phyloP scores from a whole-genome alignment of 1,140 invertebrate species.

The Chlorops oryzae region DNA sequence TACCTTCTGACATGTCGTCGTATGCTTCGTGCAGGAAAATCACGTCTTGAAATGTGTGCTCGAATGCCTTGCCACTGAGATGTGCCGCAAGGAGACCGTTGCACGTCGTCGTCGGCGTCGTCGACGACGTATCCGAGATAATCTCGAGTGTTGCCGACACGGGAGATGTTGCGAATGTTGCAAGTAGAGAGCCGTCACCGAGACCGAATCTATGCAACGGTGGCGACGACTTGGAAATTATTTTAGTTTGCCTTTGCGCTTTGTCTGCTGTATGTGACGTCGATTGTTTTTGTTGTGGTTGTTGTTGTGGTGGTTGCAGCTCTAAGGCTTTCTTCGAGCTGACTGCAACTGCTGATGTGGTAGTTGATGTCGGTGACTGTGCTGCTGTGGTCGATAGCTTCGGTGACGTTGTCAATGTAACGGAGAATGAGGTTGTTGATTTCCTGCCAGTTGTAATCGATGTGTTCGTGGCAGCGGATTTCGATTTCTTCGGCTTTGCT shows the following conservation, averaged over 20 bases:
- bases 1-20: constrained; percentile 61
- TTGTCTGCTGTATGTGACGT: constrained; percentile 32
- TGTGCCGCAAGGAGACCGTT: constrained; percentile 37
- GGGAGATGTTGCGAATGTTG: constrained; percentile 44
- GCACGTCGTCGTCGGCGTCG: too few species aligned
- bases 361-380: constrained; percentile 16
- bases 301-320: too few species aligned
- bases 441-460: neutral
- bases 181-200: constrained; percentile 34
- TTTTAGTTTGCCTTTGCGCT: constrained; percentile 19
- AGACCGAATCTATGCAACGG: constrained; percentile 32
- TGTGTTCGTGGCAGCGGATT: too few species aligned
- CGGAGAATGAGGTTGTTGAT: neutral
- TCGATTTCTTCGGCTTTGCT: too few species aligned
- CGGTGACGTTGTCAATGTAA: neutral
- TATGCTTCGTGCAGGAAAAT: constrained; percentile 44
- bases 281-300: constrained; percentile 21
- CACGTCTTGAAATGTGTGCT: constrained; percentile 43
- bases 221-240: constrained; percentile 33
- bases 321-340: too few species aligned
- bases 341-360: constrained; percentile 29
- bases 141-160: constrained; percentile 36
- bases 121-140: constrained; percentile 32
- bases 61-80: constrained; percentile 34
- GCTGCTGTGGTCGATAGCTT: neutral